Conservation (phyloP, 2,888 invertebrate genomes). For the Arenicola marina region DNA sequence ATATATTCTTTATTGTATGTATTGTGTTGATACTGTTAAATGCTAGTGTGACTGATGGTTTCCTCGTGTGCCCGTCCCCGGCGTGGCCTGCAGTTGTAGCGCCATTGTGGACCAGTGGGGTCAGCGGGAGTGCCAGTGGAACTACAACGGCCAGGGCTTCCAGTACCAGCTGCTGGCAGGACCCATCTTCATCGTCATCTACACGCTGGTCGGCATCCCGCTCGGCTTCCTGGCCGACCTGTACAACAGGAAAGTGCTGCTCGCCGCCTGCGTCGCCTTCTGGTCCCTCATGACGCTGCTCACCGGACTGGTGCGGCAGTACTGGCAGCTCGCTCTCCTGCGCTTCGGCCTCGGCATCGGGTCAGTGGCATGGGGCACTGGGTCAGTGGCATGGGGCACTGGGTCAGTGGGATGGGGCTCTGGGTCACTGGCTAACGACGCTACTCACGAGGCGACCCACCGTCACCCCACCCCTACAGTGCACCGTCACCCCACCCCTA, state of each 20-base stretch:
- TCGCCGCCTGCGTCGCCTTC: constrained; percentile 71
- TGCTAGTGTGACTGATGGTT: no score
- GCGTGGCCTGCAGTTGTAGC: no score
- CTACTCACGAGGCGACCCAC: no score
- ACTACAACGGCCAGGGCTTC: constrained; percentile 87
- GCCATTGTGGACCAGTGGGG: no score
- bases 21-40: no score
- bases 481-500: no score
- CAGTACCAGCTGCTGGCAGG: constrained; percentile 92
- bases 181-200: constrained; percentile 89
- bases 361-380: constrained; percentile 15
- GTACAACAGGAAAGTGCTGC: constrained; percentile 67
- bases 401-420: no score
- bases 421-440: no score
- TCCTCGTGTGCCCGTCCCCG: no score
- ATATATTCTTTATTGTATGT: no score
- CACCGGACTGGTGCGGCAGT: constrained; percentile 82
- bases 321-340: constrained; percentile 87
- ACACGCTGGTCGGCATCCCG: constrained; percentile 84
- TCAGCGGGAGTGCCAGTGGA: constrained; percentile 86
- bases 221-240: constrained; percentile 76
- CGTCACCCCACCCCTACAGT: no score
- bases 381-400: no score
- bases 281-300: constrained; percentile 82
- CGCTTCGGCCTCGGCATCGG: constrained; percentile 84